Evolutionary conservation across 2,113 vertebrate species (phyloP), one percentile per base, ranked within the genome.

Genomic region (Pithys albifrons): DNA sequence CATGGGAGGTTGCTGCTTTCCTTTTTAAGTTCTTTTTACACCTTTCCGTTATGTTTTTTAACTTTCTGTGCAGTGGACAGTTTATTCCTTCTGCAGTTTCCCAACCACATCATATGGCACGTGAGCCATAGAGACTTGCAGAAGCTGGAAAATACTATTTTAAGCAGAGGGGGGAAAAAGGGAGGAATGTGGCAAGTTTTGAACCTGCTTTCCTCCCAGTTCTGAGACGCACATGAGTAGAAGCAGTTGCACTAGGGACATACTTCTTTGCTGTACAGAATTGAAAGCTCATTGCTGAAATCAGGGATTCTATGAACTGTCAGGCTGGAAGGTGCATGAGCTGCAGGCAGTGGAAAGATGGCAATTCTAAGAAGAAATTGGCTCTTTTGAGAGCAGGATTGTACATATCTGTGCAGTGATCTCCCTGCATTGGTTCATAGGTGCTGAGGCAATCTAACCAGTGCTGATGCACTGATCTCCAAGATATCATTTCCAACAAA

Each of bases 1-100:
- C 98, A 98, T 96, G 97, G 96, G 94, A 93, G 88, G 94, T 97
- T 98, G 98, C 98, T 98, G 97, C 98, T 98, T 98, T 98, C 95
- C 96, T 98, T 98, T 97, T 96, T 94, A 97, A 97, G 97, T 98
- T 93, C 84, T 96, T 97, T 98, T 97, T 97, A 97, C 96, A 95
- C 95, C 57, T 97, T 97, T 92, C 95, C 9, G 62, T 97, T 98
- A 89, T 62, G 15, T 91, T 95, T 95, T 96, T 96, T 97, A 96
- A 95, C 93, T 95, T 93, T 91, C 93, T 92, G 97, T 95, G 98
- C 97, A 97, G 96, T 97, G 98, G 97, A 98, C 95, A 95, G 97
- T 97, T 97, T 76, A 94, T 96, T 98, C 95, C 97, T 97, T 97
- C 98, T 97, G 97, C 95, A 95, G 97, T 94, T 96, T 97, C 90